Evolutionary conservation across 1,140 invertebrate species (phyloP), one percentile per base, ranked within the genome.

Genomic region (Ceratitis capitata): DNA sequence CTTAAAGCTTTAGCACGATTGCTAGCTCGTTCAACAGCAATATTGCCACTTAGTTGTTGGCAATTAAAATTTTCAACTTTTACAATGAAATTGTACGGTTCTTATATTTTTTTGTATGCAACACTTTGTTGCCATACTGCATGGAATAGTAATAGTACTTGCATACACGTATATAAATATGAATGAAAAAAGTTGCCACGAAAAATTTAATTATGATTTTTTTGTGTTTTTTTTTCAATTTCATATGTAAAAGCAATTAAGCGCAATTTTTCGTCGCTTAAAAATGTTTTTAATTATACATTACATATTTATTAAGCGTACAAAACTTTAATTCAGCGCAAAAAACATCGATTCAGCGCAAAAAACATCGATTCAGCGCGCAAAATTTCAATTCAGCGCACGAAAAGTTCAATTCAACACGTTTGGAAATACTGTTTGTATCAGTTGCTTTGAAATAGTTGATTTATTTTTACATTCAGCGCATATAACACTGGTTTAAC

Each of bases 41-140:
- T 45, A 78, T 78, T 78, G 69, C 69, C 69, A 78, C 69, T 78
- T 78, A 78, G 39, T 47, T 78, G 69, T 42, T 78, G 69, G 39
- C 69, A 78, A 78, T 78, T 78, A 47, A 78, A 78, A 78, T 78
- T 23, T 45, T 23, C n/a, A 78, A 78, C 69, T 78, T 78, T 7
- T 47, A 39, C 69, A 78, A 78, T 47, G 39, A 78, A 78, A 78
- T 78, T 45, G 32, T 26, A 78, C 26, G 69, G 42, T 78, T n/a
- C n/a, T n/a, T n/a, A n/a, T n/a, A n/a, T n/a, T n/a, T 78, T 78
- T 78, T 78, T 45, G 69, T 39, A 14, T 19, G 69, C 32, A 69
- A 45, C 69, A 78, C n/a, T n/a, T n/a, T n/a, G n/a, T n/a, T n/a
- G n/a, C n/a, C n/a, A n/a, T n/a, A n/a, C n/a, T n/a, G n/a, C n/a